Base-by-base conservation (phyloP, 1,140 invertebrate species). In the Halesus radiatus region DNA sequence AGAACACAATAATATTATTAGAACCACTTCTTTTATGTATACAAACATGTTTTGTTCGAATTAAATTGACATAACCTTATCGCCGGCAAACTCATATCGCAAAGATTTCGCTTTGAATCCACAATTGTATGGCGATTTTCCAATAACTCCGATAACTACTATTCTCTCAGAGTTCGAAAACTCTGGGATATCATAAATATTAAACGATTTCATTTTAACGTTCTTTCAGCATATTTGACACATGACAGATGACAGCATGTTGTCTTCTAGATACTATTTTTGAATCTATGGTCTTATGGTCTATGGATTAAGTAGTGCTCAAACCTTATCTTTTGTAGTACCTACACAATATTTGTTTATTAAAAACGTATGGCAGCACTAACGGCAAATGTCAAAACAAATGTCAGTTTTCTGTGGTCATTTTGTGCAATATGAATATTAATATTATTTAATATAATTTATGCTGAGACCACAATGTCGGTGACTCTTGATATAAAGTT, bases 401-500 rank as follows among this genome's bases (percentile, higher is more conserved):
- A 22, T 56, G 54, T 56, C 54, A 56, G 20, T 18, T 56, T 18
- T 18, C 20, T 7, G 56, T 60, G 18, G 10, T 22, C 10, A 45
- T 45, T 45, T 22, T 60, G 20, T 13, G 1, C 23, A 1, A 22
- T 15, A n/a, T n/a, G n/a, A 60, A 23, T 7, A 4, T 23, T 18
- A 20, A 3, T 20, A 20, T 18, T 18, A 18, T 22, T 60, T 8
- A 7, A 23, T 10, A 0, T 10, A 22, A 18, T 20, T 20, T 10
- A 10, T 0, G 54, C 18, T 8, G 16, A 29, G 32, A 50, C 37
- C 4, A 64, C 50, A 26, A 94, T 94, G 94, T 91, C 93, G 20
- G 90, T 92, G 60, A 92, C 86, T 83, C 85, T 96, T 78, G 93
- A 95, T 84, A 94, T 97, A 26, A 91, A 90, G 82, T 87, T 97